Evolutionary conservation across 2,113 vertebrate species (phyloP).

Genomic region (Dolichotis patagonum): DNA sequence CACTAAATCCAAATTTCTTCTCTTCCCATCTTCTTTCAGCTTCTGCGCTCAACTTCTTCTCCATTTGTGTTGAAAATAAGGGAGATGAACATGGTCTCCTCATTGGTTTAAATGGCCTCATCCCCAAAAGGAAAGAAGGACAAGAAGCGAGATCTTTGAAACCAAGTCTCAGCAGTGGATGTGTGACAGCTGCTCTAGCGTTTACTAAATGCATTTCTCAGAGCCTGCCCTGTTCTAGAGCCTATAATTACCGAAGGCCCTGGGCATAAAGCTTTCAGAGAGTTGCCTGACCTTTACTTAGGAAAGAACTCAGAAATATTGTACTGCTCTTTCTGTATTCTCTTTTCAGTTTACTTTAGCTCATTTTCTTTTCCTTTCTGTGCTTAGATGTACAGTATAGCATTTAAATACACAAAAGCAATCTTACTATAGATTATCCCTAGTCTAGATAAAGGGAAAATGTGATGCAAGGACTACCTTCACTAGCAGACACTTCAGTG

Average conservation of each 20-base stretch:
- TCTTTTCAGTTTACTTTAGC: neutral
- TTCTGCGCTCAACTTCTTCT: neutral
- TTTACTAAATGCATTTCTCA: neutral
- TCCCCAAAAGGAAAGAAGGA: neutral
- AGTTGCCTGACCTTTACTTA: neutral
- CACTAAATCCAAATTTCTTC: neutral
- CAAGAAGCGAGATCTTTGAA: neutral
- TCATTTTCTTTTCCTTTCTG: neutral
- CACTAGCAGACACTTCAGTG: slow-evolving; percentile 87
- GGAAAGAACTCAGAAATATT: neutral
- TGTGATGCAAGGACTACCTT: slow-evolving; percentile 84
- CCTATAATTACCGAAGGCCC: neutral
- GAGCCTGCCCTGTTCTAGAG: neutral
- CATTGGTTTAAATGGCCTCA: neutral
- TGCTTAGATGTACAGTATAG: neutral
- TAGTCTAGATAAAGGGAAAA: slow-evolving; percentile 24
- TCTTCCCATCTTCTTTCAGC: neutral
- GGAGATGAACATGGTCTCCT: neutral
- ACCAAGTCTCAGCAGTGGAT: neutral
- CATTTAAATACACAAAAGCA: neutral
- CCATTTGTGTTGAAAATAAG: neutral
- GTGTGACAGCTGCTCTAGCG: neutral
- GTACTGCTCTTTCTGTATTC: neutral
- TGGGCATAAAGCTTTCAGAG: neutral
- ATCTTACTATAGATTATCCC: neutral